Conservation (phyloP, 2,113 vertebrate genomes). For the Neopipo cinnamomea region DNA sequence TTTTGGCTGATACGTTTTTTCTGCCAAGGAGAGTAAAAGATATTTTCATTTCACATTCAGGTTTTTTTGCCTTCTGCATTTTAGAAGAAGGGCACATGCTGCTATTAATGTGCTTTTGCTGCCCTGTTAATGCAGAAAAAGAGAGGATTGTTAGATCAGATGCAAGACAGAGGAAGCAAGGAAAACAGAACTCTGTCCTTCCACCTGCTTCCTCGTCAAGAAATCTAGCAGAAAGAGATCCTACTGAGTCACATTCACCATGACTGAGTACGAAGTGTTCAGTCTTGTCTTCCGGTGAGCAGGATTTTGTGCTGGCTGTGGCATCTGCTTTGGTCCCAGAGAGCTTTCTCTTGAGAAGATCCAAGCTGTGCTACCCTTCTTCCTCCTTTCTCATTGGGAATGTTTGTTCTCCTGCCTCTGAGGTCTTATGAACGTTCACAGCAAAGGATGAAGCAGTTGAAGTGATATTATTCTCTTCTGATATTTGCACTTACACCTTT, state of each 20-base stretch:
- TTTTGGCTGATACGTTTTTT: not conserved
- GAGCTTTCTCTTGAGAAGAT: not conserved
- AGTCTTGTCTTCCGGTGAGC: not conserved
- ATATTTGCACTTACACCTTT: not conserved
- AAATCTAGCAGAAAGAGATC: not conserved
- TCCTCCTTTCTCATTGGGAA: not conserved
- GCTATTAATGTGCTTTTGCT: slow-evolving; percentile 23
- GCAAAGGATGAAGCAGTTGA: not conserved
- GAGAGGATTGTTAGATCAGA: not conserved
- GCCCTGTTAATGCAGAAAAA: not conserved
- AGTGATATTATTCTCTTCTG: not conserved
- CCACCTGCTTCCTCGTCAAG: slow-evolving; percentile 3
- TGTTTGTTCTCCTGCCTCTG: not conserved
- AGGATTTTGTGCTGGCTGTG: slow-evolving; percentile 7
- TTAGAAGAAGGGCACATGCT: not conserved
- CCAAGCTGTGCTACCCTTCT: not conserved
- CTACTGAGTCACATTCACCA: not conserved
- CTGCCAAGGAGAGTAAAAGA: slow-evolving; percentile 6
- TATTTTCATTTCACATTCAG: slow-evolving; percentile 12
- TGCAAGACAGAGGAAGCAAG: slow-evolving; percentile 18
- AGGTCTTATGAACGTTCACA: not conserved
- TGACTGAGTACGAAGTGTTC: slow-evolving; percentile 3
- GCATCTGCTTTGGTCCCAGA: not conserved
- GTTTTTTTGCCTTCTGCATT: not conserved
- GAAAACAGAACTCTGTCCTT: slow-evolving; percentile 44